Percentiles rank a stretch among this genome's conserved stretches.
These are phyloP conservation scores for Leptopilina boulardi DNA, from an alignment of 1,140 invertebrate genomes.

Conservation along the genomic window DNA sequence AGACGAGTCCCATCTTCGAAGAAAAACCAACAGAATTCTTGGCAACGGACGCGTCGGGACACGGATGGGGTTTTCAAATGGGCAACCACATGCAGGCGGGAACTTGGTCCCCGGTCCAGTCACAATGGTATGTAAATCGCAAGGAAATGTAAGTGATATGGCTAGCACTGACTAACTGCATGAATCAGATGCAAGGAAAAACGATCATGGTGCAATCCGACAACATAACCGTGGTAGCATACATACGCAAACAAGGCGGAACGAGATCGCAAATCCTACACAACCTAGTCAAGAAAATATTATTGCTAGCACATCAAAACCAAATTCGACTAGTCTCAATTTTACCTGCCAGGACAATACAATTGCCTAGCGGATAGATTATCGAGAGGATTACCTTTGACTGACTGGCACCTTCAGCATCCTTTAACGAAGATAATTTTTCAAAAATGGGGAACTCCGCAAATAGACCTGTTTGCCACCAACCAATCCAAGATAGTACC, in stretches of 20 bases:
- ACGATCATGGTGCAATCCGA: slow-evolving; percentile 61
- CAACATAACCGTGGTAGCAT: slow-evolving; percentile 61
- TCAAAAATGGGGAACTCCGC: slow-evolving; percentile 42
- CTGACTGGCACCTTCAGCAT: too few relatives aligned
- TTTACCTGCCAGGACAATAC: slow-evolving; percentile 51
- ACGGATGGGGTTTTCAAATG: slow-evolving; percentile 59
- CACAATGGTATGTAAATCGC: slow-evolving; percentile 55
- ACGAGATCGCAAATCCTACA: slow-evolving; percentile 40
- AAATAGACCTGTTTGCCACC: slow-evolving; percentile 48
- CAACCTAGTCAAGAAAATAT: too few relatives aligned
- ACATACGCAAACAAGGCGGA: slow-evolving; percentile 54
- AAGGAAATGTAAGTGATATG: slow-evolving; percentile 63
- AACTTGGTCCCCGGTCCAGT: slow-evolving; percentile 50
- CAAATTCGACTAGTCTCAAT: slow-evolving; percentile 41
- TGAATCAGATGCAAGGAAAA: slow-evolving; percentile 39
- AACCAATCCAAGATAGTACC: slow-evolving; percentile 40
- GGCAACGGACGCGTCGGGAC: slow-evolving; percentile 61
- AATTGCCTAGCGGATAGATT: slow-evolving; percentile 51
- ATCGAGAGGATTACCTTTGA: too few relatives aligned
- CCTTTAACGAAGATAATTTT: slow-evolving; percentile 34
- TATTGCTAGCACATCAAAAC: too few relatives aligned
- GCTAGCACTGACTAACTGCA: slow-evolving; percentile 47
- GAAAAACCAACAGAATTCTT: slow-evolving; percentile 52
- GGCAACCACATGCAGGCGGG: slow-evolving; percentile 47
- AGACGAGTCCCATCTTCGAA: slow-evolving; percentile 47